Base-by-base conservation (phyloP, 2,113 vertebrate genomes). In the Oryzias woworae region DNA sequence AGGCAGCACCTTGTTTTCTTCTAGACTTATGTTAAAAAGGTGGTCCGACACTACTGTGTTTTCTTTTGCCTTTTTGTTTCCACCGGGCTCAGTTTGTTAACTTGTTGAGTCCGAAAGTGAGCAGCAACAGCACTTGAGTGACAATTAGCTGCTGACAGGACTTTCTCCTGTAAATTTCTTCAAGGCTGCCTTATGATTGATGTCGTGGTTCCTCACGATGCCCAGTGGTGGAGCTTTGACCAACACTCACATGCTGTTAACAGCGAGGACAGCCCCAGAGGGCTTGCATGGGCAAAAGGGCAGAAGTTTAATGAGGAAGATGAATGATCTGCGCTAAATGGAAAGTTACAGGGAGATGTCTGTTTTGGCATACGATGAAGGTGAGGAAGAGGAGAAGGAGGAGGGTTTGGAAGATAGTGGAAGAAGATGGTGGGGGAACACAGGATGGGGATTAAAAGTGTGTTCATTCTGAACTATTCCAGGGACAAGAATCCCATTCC, bases 381-480 rank as follows among this genome's bases (percentile, higher is more conserved):
- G 48, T 15, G 50, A 46, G 50, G 47, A 59, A 18, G 41, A 62
- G 17, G 60, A 43, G 20, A 20, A 59, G 23, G 41, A 62, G 56
- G 63, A 51, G 43, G 55, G 53, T 47, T 24, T 47, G 65, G 66
- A 53, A 8, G 36, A 52, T 26, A 13, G 22, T 26, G 53, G 44
- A 70, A 46, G 61, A 74, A 72, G 65, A 85, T 78, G 85, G 78
- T 82, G 80, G 75, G 76, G 62, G 76, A 75, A 88, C 83, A 87
- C 82, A 80, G 80, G 80, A 78, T 55, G 57, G 74, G 90, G 91
- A 92, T 92, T 92, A 91, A 90, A 86, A 89, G 90, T 84, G 87
- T 65, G 47, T 78, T 89, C 90, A 91, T 91, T 90, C 89, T 90
- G 87, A 91, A 91, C 90, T 92, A 92, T 92, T 92, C 88, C 84